These are phyloP conservation scores for Naja naja DNA, from an alignment of 2,113 vertebrate genomes.

Conservation along the genomic window DNA sequence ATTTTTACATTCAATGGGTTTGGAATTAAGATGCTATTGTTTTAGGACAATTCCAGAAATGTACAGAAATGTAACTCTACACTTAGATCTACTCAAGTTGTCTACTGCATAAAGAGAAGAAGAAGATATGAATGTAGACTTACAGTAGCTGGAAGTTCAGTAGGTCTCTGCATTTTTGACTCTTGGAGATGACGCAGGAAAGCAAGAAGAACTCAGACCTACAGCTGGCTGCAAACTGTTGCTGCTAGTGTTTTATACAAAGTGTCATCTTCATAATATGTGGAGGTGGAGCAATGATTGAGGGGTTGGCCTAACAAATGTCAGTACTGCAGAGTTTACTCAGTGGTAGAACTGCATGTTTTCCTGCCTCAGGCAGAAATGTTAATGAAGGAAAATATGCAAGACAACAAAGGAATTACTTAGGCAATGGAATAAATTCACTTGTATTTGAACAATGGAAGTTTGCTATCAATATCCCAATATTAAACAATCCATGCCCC, in stretches of 20 bases:
- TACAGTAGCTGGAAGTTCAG: slow-evolving; percentile 63
- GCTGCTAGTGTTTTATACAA: slow-evolving; percentile 47
- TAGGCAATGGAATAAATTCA: slow-evolving; percentile 30
- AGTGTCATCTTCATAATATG: slow-evolving; percentile 55
- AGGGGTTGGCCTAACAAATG: slow-evolving; percentile 58
- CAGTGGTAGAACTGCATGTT: slow-evolving; percentile 45
- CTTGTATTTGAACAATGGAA: slow-evolving; percentile 3
- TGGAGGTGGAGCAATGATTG: slow-evolving; percentile 63
- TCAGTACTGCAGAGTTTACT: slow-evolving; percentile 62
- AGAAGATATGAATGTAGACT: slow-evolving; percentile 37
- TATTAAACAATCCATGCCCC: not conserved
- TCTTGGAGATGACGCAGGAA: slow-evolving; percentile 38
- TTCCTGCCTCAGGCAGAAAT: slow-evolving; percentile 60
- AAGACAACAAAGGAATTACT: slow-evolving; percentile 57
- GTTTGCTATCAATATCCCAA: slow-evolving; percentile 39
- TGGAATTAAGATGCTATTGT: not conserved
- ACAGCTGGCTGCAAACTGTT: slow-evolving; percentile 25
- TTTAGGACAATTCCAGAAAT: not conserved
- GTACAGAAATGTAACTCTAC: not conserved
- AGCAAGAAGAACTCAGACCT: slow-evolving; percentile 38
- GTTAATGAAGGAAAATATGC: slow-evolving; percentile 63
- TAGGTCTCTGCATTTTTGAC: slow-evolving; percentile 38
- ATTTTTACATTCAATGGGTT: not conserved
- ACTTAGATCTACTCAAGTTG: not conserved
- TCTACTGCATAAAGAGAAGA: not conserved